These are phyloP conservation scores for Zaprionus obscuricornis DNA, from an alignment of 2,888 invertebrate genomes.

Conservation along the genomic window DNA sequence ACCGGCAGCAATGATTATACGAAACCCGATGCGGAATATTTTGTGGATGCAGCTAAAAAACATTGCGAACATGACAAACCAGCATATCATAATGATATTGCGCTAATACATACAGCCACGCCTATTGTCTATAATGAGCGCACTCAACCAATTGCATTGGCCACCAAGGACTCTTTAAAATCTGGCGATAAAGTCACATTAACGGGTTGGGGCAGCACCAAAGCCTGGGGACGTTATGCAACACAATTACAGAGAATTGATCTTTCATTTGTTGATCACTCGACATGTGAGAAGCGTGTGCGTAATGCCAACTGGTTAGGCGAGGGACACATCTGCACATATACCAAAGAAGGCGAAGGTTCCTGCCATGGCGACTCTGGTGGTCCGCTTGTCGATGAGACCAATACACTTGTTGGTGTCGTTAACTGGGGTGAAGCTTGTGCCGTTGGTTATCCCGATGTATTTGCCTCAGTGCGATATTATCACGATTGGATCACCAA, in stretches of 20 bases:
- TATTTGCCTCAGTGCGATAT: slow-evolving; percentile 77
- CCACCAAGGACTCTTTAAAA: slow-evolving; percentile 84
- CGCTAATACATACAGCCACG: slow-evolving; percentile 85
- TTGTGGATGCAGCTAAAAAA: slow-evolving; percentile 57
- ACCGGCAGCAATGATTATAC: slow-evolving; percentile 74
- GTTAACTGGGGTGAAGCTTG: slow-evolving; percentile 83
- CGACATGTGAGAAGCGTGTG: slow-evolving; percentile 83
- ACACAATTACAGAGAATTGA: slow-evolving; percentile 85
- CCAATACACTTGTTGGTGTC: slow-evolving; percentile 72
- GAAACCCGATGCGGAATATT: slow-evolving; percentile 67
- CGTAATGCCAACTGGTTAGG: slow-evolving; percentile 84
- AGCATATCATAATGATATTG: slow-evolving; percentile 86
- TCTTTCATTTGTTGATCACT: slow-evolving; percentile 84
- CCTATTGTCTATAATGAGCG: slow-evolving; percentile 84
- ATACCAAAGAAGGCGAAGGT: slow-evolving; percentile 85
- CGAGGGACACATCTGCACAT: slow-evolving; percentile 86
- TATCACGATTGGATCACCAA: slow-evolving; percentile 76
- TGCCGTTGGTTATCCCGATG: slow-evolving; percentile 81
- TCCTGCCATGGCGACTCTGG: slow-evolving; percentile 81
- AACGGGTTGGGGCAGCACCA: slow-evolving; percentile 87
- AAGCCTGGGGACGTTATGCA: slow-evolving; percentile 84
- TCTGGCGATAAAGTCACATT: slow-evolving; percentile 84
- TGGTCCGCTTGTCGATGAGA: slow-evolving; percentile 78
- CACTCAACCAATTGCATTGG: slow-evolving; percentile 85
- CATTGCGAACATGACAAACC: slow-evolving; percentile 78